A percentile compares a stretch with the other conserved stretches of the same genome.
These are phyloP conservation scores for Leucosticte australis DNA, from an alignment of 2,113 vertebrate species.

Conservation along the genomic window DNA sequence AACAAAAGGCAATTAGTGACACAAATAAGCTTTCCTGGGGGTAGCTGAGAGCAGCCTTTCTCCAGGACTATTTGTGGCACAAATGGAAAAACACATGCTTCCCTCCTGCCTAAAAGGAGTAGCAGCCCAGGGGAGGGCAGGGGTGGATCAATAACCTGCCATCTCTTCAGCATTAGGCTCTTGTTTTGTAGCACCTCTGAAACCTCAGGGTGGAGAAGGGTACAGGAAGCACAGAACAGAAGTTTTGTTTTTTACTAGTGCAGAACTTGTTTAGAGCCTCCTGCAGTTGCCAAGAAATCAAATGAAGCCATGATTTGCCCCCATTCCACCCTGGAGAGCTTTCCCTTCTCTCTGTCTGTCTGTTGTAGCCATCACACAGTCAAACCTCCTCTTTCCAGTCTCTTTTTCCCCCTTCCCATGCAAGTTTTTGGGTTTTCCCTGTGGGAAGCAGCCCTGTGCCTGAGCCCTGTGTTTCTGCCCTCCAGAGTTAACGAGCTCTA, in stretches of 20 bases:
- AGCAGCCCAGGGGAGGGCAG: neutral
- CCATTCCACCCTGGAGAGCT: neutral
- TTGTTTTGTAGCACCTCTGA: neutral
- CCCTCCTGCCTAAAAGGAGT: neutral
- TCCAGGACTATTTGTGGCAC: neutral
- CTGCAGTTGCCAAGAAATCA: neutral
- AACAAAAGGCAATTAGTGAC: neutral
- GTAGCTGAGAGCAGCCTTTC: neutral
- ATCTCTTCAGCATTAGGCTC: neutral
- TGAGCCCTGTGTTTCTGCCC: constrained; percentile 10
- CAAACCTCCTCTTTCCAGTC: neutral
- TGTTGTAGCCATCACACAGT: neutral
- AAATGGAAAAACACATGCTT: neutral
- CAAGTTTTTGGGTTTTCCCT: neutral
- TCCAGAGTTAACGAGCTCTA: constrained; percentile 96
- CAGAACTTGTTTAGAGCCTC: neutral
- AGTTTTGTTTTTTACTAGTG: neutral
- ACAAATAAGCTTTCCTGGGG: neutral
- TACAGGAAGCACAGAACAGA: neutral
- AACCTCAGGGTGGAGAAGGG: neutral
- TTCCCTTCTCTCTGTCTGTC: neutral
- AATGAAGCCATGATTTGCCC: rapidly evolving
- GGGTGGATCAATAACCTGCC: neutral
- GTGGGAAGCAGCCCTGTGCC: neutral
- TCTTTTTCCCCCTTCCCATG: neutral